Evolutionary conservation across 2,797 vertebrate species (phyloP).

Genomic region (Enteromius fasciolatus): DNA sequence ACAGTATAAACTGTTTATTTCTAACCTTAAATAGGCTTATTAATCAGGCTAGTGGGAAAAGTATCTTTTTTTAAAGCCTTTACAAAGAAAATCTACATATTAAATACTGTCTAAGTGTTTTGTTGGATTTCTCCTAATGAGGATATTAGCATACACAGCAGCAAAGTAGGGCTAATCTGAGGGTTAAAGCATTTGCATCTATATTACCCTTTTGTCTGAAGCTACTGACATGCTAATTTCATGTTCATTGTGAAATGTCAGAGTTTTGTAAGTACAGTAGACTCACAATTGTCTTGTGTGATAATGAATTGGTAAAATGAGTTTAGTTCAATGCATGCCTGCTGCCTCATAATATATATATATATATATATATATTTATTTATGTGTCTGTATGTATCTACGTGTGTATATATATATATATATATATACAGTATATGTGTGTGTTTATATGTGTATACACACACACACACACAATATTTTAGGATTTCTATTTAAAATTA

Average conservation of each 20-base stretch:
- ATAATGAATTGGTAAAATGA: not conserved
- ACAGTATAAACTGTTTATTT: not conserved
- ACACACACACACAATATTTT: not conserved
- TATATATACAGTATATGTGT: no score
- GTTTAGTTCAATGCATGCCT: not conserved
- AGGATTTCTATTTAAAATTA: not conserved
- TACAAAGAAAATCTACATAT: constrained; percentile 13
- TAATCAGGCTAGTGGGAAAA: not conserved
- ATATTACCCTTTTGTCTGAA: constrained; percentile 14
- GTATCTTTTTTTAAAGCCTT: not conserved
- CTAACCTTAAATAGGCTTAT: not conserved
- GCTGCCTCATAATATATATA: not conserved
- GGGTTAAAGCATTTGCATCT: constrained; percentile 23
- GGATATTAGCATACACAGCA: constrained; percentile 20
- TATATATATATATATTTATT: not conserved
- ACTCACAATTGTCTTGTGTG: not conserved
- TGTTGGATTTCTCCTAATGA: constrained; percentile 23
- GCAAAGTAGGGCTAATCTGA: constrained; percentile 27
- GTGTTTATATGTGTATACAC: no score
- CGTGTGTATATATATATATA: no score
- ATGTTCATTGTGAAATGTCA: not conserved
- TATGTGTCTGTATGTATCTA: no score
- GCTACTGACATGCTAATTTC: constrained; percentile 26
- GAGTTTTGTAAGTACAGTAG: not conserved
- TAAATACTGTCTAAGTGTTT: not conserved